Conservation (phyloP, 2,113 vertebrate genomes). For the Corvus cornix region DNA sequence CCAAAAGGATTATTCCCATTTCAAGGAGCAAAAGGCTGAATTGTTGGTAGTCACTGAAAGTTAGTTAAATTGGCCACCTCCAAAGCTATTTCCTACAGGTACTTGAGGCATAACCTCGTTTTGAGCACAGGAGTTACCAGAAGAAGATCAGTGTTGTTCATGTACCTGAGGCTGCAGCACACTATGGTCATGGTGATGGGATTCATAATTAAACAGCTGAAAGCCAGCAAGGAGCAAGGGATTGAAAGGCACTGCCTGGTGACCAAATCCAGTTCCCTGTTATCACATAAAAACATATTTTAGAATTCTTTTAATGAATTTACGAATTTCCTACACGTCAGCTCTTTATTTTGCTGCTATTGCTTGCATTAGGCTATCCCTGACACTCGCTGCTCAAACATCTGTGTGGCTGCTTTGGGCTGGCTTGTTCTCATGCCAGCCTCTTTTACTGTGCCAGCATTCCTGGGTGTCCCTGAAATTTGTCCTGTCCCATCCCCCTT, state of each 20-base stretch:
- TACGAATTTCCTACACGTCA: not conserved
- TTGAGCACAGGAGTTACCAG: not conserved
- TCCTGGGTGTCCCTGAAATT: not conserved
- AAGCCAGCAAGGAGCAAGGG: not conserved
- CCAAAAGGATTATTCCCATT: not conserved
- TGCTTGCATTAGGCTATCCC: not conserved
- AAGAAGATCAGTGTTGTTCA: not conserved
- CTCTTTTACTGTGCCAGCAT: not conserved
- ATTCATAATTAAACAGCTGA: not conserved
- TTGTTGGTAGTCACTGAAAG: not conserved
- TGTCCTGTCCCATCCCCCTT: not conserved
- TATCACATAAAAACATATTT: not conserved
- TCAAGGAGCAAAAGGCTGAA: not conserved
- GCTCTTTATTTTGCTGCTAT: not conserved
- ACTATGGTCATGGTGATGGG: not conserved
- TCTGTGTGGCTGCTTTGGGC: not conserved
- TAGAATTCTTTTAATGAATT: not conserved
- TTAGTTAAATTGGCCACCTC: not conserved
- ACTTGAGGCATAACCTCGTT: not conserved
- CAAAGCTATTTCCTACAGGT: not conserved
- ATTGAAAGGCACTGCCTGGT: not conserved
- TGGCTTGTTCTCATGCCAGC: not conserved
- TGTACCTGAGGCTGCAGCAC: not conserved
- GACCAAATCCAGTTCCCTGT: not conserved
- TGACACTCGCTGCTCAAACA: not conserved